phyloP scores from a whole-genome alignment of 2,113 vertebrate genomes.

The Amphiprion percula region DNA sequence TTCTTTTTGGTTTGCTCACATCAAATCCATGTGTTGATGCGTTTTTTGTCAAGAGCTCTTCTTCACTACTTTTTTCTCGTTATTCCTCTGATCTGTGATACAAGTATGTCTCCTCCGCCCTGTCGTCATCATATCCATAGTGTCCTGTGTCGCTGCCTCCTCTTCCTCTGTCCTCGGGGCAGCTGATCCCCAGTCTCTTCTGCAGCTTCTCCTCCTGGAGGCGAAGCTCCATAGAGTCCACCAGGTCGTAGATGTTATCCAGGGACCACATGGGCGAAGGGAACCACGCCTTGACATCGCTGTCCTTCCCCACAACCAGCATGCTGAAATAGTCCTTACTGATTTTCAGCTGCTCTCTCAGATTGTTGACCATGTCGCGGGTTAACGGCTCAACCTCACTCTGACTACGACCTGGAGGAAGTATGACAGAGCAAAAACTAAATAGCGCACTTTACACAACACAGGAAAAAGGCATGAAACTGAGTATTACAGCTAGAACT shows the following conservation, averaged over 20 bases:
- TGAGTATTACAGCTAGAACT: too few species aligned
- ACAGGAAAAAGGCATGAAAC: neutral
- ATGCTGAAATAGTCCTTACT: constrained; percentile 85
- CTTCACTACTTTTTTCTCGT: constrained; percentile 10
- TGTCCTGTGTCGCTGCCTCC: constrained; percentile 27
- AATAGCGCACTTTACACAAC: neutral
- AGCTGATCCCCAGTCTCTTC: constrained; percentile 82
- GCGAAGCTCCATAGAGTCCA: constrained; percentile 85
- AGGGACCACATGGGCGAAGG: constrained; percentile 85
- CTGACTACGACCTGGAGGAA: constrained; percentile 80
- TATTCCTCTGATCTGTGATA: constrained; percentile 70
- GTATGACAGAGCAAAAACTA: neutral
- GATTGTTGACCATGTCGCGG: constrained; percentile 70
- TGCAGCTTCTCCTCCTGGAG: constrained; percentile 84
- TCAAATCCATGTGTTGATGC: neutral
- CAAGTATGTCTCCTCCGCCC: constrained; percentile 55
- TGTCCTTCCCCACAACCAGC: constrained; percentile 85
- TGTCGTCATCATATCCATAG: constrained; percentile 67
- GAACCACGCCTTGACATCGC: constrained; percentile 85
- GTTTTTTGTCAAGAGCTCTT: neutral
- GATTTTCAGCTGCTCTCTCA: constrained; percentile 85
- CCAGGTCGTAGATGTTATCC: constrained; percentile 84
- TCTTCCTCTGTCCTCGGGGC: constrained; percentile 71
- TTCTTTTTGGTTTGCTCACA: neutral
- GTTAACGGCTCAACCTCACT: constrained; percentile 78